phyloP scores from a whole-genome alignment of 2,797 vertebrate genomes.

The Molothrus ater region DNA sequence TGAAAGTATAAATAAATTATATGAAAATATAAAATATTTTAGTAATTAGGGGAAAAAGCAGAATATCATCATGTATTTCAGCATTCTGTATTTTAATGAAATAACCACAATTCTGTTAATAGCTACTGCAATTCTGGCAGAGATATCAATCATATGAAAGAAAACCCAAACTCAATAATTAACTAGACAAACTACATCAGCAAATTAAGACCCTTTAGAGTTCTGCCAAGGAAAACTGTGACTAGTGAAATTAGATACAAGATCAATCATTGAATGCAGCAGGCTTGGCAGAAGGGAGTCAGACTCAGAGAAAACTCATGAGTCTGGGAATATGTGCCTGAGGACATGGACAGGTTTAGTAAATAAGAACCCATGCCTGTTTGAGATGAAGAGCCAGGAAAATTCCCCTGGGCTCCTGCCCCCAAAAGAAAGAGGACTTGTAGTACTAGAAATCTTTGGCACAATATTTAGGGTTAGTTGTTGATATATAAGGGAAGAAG shows the following conservation, averaged over 20 bases:
- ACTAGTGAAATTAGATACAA: slow-evolving; percentile 3
- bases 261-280: neutral
- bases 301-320: neutral
- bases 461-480: neutral
- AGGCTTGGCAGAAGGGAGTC: neutral
- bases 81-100: neutral
- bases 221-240: neutral
- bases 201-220: neutral
- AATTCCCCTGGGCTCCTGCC: neutral
- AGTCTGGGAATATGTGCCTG: neutral
- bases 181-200: neutral
- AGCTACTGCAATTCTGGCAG: neutral
- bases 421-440: neutral
- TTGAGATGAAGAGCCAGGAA: neutral
- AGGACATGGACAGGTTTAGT: neutral
- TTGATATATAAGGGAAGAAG: neutral
- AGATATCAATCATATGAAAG: neutral
- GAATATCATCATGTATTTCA: neutral
- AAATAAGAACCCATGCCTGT: neutral
- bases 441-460: neutral
- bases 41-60: neutral
- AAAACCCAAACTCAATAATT: neutral
- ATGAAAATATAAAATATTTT: neutral
- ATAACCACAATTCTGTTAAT: neutral
- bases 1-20: neutral